These are phyloP conservation scores for Malurus elegans DNA, from an alignment of 2,113 vertebrate species.

Conservation along the genomic window DNA sequence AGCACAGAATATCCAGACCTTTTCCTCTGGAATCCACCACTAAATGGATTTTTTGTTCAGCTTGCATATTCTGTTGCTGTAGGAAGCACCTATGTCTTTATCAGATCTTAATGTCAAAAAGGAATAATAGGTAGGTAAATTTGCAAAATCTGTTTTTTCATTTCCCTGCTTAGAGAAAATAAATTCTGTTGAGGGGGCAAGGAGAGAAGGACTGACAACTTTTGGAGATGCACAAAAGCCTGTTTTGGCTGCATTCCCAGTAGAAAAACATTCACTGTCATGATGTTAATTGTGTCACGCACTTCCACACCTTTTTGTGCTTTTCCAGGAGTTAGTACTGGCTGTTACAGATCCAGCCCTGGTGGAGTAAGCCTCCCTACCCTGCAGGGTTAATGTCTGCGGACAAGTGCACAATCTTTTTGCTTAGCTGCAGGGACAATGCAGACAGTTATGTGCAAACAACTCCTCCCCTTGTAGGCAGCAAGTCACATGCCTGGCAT, in stretches of 20 bases:
- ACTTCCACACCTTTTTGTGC: neutral
- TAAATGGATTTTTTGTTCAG: neutral
- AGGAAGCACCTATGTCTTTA: neutral
- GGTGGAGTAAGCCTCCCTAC: neutral
- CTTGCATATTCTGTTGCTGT: neutral
- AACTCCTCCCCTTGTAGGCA: slow-evolving; percentile 11
- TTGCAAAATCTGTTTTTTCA: neutral
- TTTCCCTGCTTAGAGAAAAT: neutral
- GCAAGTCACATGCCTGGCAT: slow-evolving; percentile 8
- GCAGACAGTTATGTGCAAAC: slow-evolving; percentile 34
- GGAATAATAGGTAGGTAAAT: neutral
- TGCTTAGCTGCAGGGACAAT: slow-evolving; percentile 29
- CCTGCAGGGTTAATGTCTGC: slow-evolving; percentile 1
- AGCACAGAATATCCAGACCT: neutral
- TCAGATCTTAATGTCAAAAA: neutral
- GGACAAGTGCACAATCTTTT: neutral
- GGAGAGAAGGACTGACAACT: neutral
- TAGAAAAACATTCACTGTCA: neutral
- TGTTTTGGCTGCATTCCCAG: neutral
- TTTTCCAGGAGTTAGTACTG: neutral
- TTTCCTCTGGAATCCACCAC: neutral
- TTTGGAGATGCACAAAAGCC: neutral
- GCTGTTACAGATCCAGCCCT: neutral
- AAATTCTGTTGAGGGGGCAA: neutral
- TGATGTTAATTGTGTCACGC: neutral